Base-by-base conservation (phyloP, 2,113 vertebrate genomes). In the Sphyrna mokarran region DNA sequence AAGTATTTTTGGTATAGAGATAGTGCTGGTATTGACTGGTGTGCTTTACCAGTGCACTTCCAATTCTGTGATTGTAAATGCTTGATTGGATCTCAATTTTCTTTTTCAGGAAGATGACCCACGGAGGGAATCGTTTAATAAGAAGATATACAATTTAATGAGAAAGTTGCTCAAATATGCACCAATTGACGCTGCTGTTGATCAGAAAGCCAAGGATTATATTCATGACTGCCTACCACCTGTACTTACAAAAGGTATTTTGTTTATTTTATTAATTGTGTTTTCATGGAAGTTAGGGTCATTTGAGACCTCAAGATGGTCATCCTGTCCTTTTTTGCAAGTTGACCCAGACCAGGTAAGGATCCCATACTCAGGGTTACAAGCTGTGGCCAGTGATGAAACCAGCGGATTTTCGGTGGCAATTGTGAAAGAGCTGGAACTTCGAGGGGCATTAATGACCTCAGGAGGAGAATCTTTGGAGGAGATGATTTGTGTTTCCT, bases 221-320 rank as follows among this genome's bases (percentile, higher is more conserved):
- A 97, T 99, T 89, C 98, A 99, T 6, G 99, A 99, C 97, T 99
- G 98, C 95, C 98, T 99, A 6, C 99, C 99, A 13, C 99, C 99
- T 0, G 96, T 98, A 95, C 97, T 99, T 48, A 98, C 98, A 0
- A 96, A 97, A 61, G 98, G 97, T 98, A 96, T 85, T 54, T 72
- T 95, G 83, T 20, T 95, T 83, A 43, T n/a, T 68, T 85, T 91
- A 37, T 76, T 63, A 68, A 3, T 29, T 61, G 22, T 1, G 69
- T 95, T 16, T 63, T 29, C 66, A 76, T 58, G 40, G 0, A 33
- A 20, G 61, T 33, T 13, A 2, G 72, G 72, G 29, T 76, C 1
- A 11, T 13, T 76, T 76, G 70, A 72, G 70, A 72, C 8, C 26
- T 72, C 1, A 5, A 23, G 26, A 18, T 72, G 70, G 5, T 72